phyloP scores from a whole-genome alignment of 2,113 vertebrate genomes.

The Mixornis gularis region DNA sequence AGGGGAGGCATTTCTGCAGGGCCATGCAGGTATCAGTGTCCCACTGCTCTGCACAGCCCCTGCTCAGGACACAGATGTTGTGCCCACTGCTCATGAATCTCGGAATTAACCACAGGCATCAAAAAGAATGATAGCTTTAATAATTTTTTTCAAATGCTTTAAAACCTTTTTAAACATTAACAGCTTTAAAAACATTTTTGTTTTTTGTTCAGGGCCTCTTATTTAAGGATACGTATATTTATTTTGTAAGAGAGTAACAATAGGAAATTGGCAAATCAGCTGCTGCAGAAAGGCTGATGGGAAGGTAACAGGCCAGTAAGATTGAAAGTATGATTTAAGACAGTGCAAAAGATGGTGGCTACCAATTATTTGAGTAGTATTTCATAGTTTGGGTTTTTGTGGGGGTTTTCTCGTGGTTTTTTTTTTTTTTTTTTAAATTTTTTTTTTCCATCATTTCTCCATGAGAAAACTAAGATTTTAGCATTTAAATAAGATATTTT shows the following conservation, averaged over 20 bases:
- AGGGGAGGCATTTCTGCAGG: not conserved
- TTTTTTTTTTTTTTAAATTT: not conserved
- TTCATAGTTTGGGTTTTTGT: not conserved
- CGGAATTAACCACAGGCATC: not conserved
- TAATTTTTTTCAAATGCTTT: not conserved
- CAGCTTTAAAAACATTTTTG: not conserved
- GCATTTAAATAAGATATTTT: not conserved
- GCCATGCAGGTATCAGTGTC: fast-evolving
- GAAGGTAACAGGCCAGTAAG: not conserved
- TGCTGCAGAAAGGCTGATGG: not conserved
- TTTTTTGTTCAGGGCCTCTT: not conserved
- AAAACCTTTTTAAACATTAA: not conserved
- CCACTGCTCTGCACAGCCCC: not conserved
- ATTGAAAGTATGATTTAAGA: not conserved
- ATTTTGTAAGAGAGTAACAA: not conserved
- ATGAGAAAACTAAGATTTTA: not conserved
- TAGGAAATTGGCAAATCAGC: not conserved
- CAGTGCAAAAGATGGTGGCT: not conserved
- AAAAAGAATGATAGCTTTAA: not conserved
- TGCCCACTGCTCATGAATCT: not conserved
- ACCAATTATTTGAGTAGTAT: not conserved
- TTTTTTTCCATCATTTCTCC: not conserved
- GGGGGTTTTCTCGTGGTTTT: too few relatives aligned
- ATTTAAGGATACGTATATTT: not conserved
- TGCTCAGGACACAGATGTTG: not conserved